Base-by-base conservation (phyloP, 2,888 invertebrate species). In the Sinohyriopsis cumingii region DNA sequence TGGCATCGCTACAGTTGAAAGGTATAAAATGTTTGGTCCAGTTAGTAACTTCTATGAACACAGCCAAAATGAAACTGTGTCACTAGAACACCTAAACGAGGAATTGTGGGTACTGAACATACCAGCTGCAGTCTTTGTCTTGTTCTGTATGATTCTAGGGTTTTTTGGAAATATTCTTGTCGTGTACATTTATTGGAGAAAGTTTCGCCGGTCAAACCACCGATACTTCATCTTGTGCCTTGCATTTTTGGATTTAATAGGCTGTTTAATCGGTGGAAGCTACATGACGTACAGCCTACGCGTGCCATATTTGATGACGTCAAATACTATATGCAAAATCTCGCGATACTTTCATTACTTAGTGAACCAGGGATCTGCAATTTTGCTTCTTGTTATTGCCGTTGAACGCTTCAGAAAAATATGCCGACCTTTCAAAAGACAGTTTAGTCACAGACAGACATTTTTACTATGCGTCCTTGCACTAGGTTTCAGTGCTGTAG, bases 171-270 rank as follows among this genome's bases (percentile, higher is more conserved):
- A 81, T 64, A 20, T 56, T 5, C 53, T 79, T 7, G 79, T 80
- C 7, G 55, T 81, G n/a, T 59, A 71, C 15, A 69, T 81, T 18
- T 81, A 78, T 69, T 75, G 70, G 68, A 64, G 55, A 6, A 72
- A 77, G 59, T 79, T 76, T 61, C 67, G 65, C 5, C 67, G 75
- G 18, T 74, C 77, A 6, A 76, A 75, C 53, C 76, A 75, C 33
- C 71, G 80, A 2, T 75, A 77, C 62, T 80, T 80, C 65, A 78
- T 82, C 53, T 61, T 82, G 33, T 76, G 76, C 59, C 67, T 82
- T 63, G 80, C 77, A 12, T 63, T 65, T n/a, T 67, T 71, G 22
- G 82, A 82, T 56, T 66, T 82, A 4, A 15, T 78, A 2, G 76
- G 79, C 3, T 79, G 79, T 59, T 22, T 59, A 9, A 55, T 72